Percentiles rank a stretch among this genome's conserved stretches.
Evolutionary conservation across 2,888 invertebrate genomes (phyloP).

Genomic region (Tenthredo notha): DNA sequence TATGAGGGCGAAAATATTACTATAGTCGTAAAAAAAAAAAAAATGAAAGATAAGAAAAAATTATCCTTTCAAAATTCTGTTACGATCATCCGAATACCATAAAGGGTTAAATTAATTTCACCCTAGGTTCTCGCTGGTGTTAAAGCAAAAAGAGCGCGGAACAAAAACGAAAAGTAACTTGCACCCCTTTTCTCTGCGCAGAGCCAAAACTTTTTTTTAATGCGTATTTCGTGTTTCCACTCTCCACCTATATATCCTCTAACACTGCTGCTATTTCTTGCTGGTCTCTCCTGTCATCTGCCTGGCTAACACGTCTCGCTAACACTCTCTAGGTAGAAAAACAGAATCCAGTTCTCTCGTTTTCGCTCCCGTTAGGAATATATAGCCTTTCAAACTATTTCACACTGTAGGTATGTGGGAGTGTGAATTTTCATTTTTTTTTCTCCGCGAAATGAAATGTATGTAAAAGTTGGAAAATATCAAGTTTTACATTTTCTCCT

Average conservation of each 20-base stretch:
- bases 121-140: not conserved
- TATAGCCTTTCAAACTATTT: not conserved
- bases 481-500: not conserved
- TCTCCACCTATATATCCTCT: not conserved
- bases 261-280: slow-evolving; percentile 3
- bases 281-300: not conserved
- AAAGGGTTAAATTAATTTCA: slow-evolving; percentile 5
- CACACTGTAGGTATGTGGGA: not conserved
- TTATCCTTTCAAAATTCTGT: not conserved
- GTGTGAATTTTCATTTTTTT: not conserved
- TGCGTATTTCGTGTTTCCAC: slow-evolving; percentile 22
- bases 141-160: not conserved
- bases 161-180: not conserved
- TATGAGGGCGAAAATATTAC: not conserved
- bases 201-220: slow-evolving; percentile 8
- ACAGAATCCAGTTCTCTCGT: not conserved
- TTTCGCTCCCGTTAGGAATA: not conserved
- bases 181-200: not conserved
- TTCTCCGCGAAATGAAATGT: no score
- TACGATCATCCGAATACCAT: not conserved
- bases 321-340: slow-evolving; percentile 3
- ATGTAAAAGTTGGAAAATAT: no score
- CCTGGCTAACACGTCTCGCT: not conserved
- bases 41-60: not conserved
- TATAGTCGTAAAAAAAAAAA: not conserved